These are phyloP conservation scores for Stenurella melanura DNA, from an alignment of 2,888 invertebrate species.

Conservation along the genomic window DNA sequence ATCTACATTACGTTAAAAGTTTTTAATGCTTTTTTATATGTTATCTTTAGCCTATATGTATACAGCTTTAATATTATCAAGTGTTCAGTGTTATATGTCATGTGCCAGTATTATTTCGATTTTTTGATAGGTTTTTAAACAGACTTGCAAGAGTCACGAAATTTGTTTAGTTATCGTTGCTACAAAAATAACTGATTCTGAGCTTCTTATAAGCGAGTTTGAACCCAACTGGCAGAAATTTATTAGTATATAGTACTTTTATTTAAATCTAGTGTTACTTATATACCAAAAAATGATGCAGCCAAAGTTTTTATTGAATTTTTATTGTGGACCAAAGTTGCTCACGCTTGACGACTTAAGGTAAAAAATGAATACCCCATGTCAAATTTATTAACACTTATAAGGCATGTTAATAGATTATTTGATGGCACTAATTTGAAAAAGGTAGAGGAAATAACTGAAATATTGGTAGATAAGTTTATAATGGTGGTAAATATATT, in stretches of 20 bases:
- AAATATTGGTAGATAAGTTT: not conserved
- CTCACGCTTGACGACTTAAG: slow-evolving; percentile 43
- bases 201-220: not conserved
- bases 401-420: slow-evolving; percentile 17
- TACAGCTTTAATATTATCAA: slow-evolving; percentile 59
- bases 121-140: not conserved
- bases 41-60: slow-evolving; percentile 55
- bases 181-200: slow-evolving; percentile 3
- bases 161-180: not conserved
- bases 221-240: slow-evolving; percentile 46
- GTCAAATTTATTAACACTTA: slow-evolving; percentile 17
- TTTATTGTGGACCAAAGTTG: slow-evolving; percentile 53
- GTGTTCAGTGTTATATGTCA: slow-evolving; percentile 61
- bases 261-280: slow-evolving; percentile 8
- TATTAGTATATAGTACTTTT: not conserved
- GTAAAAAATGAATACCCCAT: slow-evolving; percentile 7
- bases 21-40: slow-evolving; percentile 53
- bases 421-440: slow-evolving; percentile 36
- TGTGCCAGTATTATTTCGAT: slow-evolving; percentile 47
- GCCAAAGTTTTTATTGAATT: slow-evolving; percentile 43
- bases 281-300: slow-evolving; percentile 34
- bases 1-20: slow-evolving; percentile 40
- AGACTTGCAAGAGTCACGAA: not conserved
- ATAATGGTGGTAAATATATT: not conserved
- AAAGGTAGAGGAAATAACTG: not conserved